These are phyloP conservation scores for Notospermus geniculatus DNA, from an alignment of 1,140 invertebrate species.

Conservation along the genomic window DNA sequence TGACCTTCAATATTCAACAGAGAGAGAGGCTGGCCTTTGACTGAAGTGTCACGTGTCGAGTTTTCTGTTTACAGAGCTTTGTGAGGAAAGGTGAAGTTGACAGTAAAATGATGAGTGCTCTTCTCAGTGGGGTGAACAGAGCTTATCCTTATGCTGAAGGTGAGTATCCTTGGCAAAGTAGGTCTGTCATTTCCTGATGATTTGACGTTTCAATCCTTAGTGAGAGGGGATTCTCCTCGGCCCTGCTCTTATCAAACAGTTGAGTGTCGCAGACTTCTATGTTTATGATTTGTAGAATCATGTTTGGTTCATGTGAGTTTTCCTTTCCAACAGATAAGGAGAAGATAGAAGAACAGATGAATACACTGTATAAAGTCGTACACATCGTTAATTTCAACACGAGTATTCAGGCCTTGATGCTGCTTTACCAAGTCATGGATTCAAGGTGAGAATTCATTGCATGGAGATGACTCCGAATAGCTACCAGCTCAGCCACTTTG, in stretches of 20 bases:
- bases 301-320: background rate
- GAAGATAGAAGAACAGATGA: conserved; percentile 67
- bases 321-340: conserved; percentile 52
- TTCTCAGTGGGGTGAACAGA: conserved; percentile 83
- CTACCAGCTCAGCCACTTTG: background rate
- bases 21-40: too few relatives aligned
- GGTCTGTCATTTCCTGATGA: background rate
- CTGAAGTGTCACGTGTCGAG: background rate
- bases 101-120: conserved; percentile 85
- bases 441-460: conserved; percentile 54
- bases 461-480: background rate
- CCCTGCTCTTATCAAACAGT: too few relatives aligned
- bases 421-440: conserved; percentile 80
- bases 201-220: too few relatives aligned
- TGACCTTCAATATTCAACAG: too few relatives aligned
- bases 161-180: too few relatives aligned
- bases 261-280: too few relatives aligned
- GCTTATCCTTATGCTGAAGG: conserved; percentile 77
- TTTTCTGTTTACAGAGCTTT: conserved; percentile 61
- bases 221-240: too few relatives aligned
- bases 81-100: conserved; percentile 73
- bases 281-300: too few relatives aligned
- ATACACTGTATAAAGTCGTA: conserved; percentile 86
- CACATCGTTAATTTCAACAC: conserved; percentile 77
- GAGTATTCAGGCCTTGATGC: conserved; percentile 78